Evolutionary conservation across 2,888 invertebrate genomes (phyloP), one percentile per base, ranked within the genome.

Genomic region (Eristalinus sepulchralis): DNA sequence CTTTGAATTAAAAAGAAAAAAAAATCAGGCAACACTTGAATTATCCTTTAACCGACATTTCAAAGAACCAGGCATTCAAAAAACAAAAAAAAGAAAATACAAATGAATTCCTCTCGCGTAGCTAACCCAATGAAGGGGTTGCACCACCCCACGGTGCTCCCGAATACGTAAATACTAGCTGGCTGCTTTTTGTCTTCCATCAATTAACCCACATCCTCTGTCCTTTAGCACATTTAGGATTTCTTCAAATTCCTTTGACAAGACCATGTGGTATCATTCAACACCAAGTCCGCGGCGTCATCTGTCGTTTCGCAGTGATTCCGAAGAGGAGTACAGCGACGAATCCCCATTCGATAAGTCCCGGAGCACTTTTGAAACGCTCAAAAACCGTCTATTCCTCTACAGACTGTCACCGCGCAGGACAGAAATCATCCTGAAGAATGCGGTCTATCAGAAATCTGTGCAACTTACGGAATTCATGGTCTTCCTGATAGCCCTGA

Each of bases 391-490:
- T 5, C 27, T 73, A 20, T 68, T 81, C 24, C 68, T 85, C 17
- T 85, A 24, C 13, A 67, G 77, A 63, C 68, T 85, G 4, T 76
- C 81, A 1, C 84, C 84, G 22, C 33, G 34, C 2, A 63, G 34
- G 0, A 81, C 81, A 1, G 68, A 68, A 47, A 1, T 36, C 4
- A 81, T 85, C 36, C 63, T 85, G 1, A 72, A 63, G 36, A 85
- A 59, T 68, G 9, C n/a, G 4, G 47, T 63, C 20, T 81, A 79
- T 33, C 78, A 79, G 20, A 85, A 68, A 63, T 2, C 77, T 0
- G 63, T 85, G 2, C 77, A 85, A 59, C 59, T 81, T 0, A 36
- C 10, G 1, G 81, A 76, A n/a, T 68, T 77, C 59, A 1, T 73
- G 13, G 59, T 81, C 13, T 85, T 81, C 5, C 36, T 81, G 1